Evolutionary conservation across 2,888 invertebrate genomes (phyloP), one percentile per base, ranked within the genome.

Genomic region (Tinea pellionella): DNA sequence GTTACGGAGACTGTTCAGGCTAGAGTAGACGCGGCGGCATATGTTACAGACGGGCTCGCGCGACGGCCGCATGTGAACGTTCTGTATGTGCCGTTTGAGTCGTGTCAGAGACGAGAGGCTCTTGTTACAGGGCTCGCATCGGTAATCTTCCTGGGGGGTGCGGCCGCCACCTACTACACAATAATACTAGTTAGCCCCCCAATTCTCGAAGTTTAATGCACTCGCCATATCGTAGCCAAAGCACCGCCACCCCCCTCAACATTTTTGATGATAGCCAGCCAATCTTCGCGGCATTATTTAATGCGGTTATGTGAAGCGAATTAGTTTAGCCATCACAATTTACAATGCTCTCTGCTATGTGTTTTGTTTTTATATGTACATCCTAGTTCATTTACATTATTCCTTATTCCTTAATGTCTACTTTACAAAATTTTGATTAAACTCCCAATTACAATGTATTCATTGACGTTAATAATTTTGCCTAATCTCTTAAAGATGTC

Each of bases 111-210:
- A 94, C 76, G 94, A 94, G 78, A 95, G 90, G 88, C 93, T 94
- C 91, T 95, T 95, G 92, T 94, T 94, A 93, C 94, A 95, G 73
- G 94, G 94, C 90, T 94, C 94, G 89, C 94, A 95, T 86, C 94
- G 92, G 91, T 94, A 94, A 89, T 94, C 94, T 89, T 94, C 94
- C 86, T 92, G 92, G 90, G 91, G 90, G 88, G 88, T 88, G 90
- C 90, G 90, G 91, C 91, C 90, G 88, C 89, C 89, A 90, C 90
- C 90, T 92, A 91, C 89, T 90, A 87, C 79, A 88, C 84, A 84
- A 86, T 83, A 86, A 80, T 84, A 85, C 84, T 82, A 77, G 84
- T 86, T 86, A 87, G 83, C 85, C 85, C 85, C 81, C 82, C n/a
- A n/a, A 78, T 77, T 82, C 81, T 80, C 77, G 82, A 79, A 79